Evolutionary conservation across 2,888 invertebrate species (phyloP), one percentile per base, ranked within the genome.

Genomic region (Leucophenga maculata): DNA sequence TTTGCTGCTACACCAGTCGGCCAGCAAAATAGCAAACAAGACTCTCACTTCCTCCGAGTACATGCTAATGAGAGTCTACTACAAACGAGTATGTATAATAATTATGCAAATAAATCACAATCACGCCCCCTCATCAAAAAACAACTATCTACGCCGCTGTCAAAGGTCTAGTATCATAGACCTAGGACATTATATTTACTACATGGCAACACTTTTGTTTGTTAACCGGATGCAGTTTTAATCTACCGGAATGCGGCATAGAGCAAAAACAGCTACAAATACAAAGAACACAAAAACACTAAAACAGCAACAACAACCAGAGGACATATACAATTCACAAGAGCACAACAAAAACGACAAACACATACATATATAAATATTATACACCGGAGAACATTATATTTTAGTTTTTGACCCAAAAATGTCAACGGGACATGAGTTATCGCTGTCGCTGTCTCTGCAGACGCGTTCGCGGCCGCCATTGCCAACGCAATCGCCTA

Each of bases 331-430:
- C 55, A 70, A 67, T 44, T 50, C 67, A 46, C 59, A 70, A 68
- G 26, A 20, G 65, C 67, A 65, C 55, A 65, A 48, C 50, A 62
- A 52, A 59, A 16, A 8, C 54, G 32, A 65, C 67, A 39, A 52
- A 57, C 52, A 64, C 55, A 68, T 60, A 75, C 52, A 66, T 9
- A 57, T n/a, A 46, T 44, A 48, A 11, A 39, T 9, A 52, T 18
- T 16, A 31, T 59, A 31, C 31, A 67, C 74, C 32, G 46, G 46
- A 18, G n/a, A 22, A 80, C 76, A 83, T 75, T 80, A 82, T 80
- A 84, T 85, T 84, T 82, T 80, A 77, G 83, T 78, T 78, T 80
- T 75, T 83, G 85, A 83, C 83, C 83, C 81, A 85, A 85, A 83
- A 84, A 80, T 78, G 83, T 85, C 83, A 83, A 79, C 79, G 64